Conservation (phyloP, 2,797 vertebrate species). For the Sardinella longiceps region DNA sequence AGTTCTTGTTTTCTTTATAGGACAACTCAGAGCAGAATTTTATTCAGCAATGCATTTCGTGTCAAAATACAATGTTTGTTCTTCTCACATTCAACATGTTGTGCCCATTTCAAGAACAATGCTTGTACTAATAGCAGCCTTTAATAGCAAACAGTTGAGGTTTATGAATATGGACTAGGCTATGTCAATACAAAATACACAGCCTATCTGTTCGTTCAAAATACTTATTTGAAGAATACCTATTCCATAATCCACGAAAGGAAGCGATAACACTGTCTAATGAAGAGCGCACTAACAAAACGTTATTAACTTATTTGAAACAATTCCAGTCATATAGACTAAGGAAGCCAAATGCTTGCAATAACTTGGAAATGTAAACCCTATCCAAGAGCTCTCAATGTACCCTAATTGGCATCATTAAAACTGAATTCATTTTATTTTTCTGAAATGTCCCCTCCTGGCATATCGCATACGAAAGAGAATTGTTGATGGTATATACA, state of each 20-base stretch:
- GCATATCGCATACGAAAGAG: too few species aligned
- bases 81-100: neutral
- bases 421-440: neutral
- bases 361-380: neutral
- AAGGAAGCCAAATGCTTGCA: neutral
- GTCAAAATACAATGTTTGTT: neutral
- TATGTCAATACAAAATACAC: too few species aligned
- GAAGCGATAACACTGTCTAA: too few species aligned
- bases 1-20: neutral
- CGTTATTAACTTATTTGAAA: neutral
- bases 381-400: neutral
- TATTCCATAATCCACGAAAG: neutral
- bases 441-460: neutral
- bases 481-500: too few species aligned
- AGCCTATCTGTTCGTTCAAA: neutral
- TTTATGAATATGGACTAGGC: too few species aligned
- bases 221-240: neutral
- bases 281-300: too few species aligned
- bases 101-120: neutral
- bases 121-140: neutral
- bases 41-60: neutral
- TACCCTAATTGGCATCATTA: neutral
- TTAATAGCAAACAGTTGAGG: neutral
- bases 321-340: neutral
- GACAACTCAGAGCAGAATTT: neutral